Conservation (phyloP, 2,797 vertebrate genomes). For the Hybognathus amarus region DNA sequence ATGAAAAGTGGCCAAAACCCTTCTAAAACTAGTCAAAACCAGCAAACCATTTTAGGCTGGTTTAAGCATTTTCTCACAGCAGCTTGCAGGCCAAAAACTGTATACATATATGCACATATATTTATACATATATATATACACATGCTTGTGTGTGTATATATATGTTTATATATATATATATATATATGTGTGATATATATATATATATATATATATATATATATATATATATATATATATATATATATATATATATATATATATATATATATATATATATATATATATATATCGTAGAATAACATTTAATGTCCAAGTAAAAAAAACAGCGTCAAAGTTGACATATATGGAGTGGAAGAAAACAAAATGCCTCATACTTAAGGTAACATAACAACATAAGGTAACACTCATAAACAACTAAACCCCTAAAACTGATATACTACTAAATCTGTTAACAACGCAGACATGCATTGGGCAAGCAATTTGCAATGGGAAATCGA, state of each 20-base stretch:
- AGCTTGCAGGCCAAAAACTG: neutral
- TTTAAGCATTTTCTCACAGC: neutral
- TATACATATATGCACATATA: neutral
- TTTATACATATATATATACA: too few species aligned
- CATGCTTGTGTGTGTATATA: too few species aligned
- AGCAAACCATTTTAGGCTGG: neutral
- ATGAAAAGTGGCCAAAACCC: neutral
- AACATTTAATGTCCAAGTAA: neutral
- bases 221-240: too few species aligned
- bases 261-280: too few species aligned
- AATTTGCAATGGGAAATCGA: neutral
- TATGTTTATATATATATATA: too few species aligned
- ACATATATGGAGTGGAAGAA: neutral
- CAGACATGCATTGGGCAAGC: neutral
- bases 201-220: too few species aligned
- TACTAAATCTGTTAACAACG: neutral
- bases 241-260: too few species aligned
- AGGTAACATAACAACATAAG: too few species aligned
- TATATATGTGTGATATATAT: too few species aligned
- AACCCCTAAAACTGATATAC: neutral
- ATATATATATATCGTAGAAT: too few species aligned
- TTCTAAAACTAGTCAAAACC: neutral
- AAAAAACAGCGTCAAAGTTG: neutral
- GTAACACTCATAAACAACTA: neutral
- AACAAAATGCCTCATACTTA: neutral